These are phyloP conservation scores for Mormyrus proboscirostris DNA, from an alignment of 2,797 vertebrate genomes.

Conservation along the genomic window DNA sequence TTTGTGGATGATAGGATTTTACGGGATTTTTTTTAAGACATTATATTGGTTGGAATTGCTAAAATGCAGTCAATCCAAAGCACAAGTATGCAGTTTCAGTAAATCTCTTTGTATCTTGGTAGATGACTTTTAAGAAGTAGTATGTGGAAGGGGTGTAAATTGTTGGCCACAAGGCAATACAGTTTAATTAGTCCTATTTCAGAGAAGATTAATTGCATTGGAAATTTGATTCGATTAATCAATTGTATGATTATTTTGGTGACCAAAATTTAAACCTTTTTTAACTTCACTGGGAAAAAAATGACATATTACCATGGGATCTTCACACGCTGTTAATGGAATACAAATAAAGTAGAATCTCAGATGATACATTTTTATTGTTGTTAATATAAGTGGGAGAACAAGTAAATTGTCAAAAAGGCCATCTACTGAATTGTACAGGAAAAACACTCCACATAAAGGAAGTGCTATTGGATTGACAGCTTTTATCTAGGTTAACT, in stretches of 20 bases:
- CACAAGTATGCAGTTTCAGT: background rate
- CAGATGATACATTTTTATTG: background rate
- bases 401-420: background rate
- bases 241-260: background rate
- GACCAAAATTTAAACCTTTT: background rate
- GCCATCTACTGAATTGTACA: background rate
- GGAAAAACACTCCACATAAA: background rate
- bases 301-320: background rate
- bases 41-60: background rate
- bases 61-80: background rate
- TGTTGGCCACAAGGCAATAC: background rate
- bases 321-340: background rate
- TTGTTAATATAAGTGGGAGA: background rate
- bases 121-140: background rate
- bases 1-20: background rate
- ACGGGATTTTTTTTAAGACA: background rate
- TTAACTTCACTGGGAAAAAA: background rate
- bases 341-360: background rate
- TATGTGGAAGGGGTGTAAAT: background rate
- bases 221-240: background rate
- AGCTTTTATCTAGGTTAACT: background rate
- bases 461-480: background rate
- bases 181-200: background rate
- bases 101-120: background rate
- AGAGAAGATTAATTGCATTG: background rate